Conservation (phyloP, 2,888 invertebrate species). For the Erebia epiphron region DNA sequence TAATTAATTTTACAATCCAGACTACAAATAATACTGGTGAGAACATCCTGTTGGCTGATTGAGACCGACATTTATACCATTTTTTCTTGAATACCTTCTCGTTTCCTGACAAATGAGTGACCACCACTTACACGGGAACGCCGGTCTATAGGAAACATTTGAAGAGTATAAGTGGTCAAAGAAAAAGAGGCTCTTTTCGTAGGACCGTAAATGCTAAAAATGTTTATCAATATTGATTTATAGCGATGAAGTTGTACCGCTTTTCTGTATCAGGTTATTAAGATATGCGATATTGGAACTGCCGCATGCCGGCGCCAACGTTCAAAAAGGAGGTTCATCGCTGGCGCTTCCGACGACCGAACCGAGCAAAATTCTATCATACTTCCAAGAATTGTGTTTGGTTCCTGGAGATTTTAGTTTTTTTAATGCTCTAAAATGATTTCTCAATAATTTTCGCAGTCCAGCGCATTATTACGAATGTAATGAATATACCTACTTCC, state of each 20-base stretch:
- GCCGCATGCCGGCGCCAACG: conserved; percentile 38
- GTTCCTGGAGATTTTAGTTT: conserved; percentile 23
- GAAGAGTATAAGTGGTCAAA: conserved; percentile 14
- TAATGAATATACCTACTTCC: no score
- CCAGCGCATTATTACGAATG: not conserved
- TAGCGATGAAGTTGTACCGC: conserved; percentile 31
- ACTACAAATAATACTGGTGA: conserved; percentile 35
- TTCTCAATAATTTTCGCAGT: conserved; percentile 11
- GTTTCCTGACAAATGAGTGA: conserved; percentile 42
- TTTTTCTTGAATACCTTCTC: conserved; percentile 39
- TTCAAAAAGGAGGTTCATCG: conserved; percentile 29
- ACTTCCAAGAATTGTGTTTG: conserved; percentile 36
- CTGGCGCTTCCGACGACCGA: conserved; percentile 32
- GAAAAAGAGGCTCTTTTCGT: conserved; percentile 23
- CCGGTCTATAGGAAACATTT: conserved; percentile 20
- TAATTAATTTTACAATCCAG: conserved; percentile 37
- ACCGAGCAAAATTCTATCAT: conserved; percentile 35
- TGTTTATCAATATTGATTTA: conserved; percentile 13
- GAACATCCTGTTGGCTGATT: conserved; percentile 39
- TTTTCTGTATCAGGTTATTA: conserved; percentile 38
- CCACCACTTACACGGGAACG: conserved; percentile 33
- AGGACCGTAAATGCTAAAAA: conserved; percentile 23
- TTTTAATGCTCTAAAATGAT: conserved; percentile 24
- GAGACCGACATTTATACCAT: conserved; percentile 36
- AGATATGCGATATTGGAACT: conserved; percentile 38